Base-by-base conservation (phyloP, 1,140 invertebrate genomes). In the Phthorimaea operculella region DNA sequence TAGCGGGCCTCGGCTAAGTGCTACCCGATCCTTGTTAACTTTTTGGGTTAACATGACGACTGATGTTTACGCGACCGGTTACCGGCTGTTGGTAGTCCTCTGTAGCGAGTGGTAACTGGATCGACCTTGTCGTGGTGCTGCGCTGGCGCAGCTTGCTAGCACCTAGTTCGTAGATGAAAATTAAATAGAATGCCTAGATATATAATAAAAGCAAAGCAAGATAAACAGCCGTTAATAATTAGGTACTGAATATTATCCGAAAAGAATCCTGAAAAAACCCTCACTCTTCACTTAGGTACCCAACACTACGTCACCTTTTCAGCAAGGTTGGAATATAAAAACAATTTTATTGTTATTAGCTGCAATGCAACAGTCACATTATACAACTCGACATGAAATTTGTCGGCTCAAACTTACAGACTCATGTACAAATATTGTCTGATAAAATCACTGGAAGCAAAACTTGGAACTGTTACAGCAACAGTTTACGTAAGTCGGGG, bases 31-130 rank as follows among this genome's bases (percentile, higher is more conserved):
- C 44, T 47, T 47, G 44, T 47, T 47, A 47, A 47, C 44, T 47
- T 47, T 47, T 47, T 47, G 44, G 44, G 44, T 47, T 47, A 47
- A 47, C 44, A 47, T 14, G 44, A 17, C 44, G 44, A 47, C 44
- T 47, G 44, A 4, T 15, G 16, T 47, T 47, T 47, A 16, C 44
- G 44, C 44, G 44, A 16, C 16, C 44, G 11, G 44, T 47, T 47
- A 47, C 15, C 3, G 44, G 15, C 44, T 9, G 44, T 9, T 14
- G 44, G 11, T 47, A 47, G 44, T 28, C 21, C 21, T 28, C 21
- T 28, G 21, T 28, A 28, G 21, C 21, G 21, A 28, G 21, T 28
- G 21, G 21, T 28, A 28, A 28, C 21, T 28, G 21, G 21, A 28
- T 6, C 6, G 21, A 28, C 21, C 21, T 28, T 28, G 21, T 28